Evolutionary conservation across 2,888 invertebrate species (phyloP), one percentile per base, ranked within the genome.

Genomic region (Lingula anatina): DNA sequence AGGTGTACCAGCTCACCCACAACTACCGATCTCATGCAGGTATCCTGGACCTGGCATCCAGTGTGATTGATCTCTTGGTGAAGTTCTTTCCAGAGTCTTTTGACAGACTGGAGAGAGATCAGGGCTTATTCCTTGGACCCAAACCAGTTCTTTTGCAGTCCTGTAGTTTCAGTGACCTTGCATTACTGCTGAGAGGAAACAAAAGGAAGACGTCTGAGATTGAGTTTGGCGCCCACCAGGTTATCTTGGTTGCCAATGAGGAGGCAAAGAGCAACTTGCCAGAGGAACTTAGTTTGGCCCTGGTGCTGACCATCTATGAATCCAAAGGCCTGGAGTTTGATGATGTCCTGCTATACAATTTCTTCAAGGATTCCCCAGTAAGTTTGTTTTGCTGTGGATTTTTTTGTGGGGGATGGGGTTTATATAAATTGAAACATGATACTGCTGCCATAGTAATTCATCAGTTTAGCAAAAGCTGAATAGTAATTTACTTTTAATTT

Each of bases 171-270:
- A 50, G 54, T 9, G 60, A 60, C 41, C 53, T 60, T 15, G 58
- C 57, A 35, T 25, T 60, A 21, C 49, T 60, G 20, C 47, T 60
- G 24, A 18, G 23, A n/a, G 21, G 44, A 18, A 25, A 23, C 58
- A 61, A 57, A 39, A 58, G 68, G 4, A 63, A 65, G 50, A 65
- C 65, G 1, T 66, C 70, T 4, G 64, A 66, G 47, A 71, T 71
- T 44, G 71, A 71, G 51, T 71, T 70, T 60, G 71, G 71, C 1
- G 70, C 71, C 15, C 70, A 71, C 49, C 71, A 71, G 49, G 70
- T 66, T 24, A 68, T 70, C 28, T 55, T 70, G 18, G n/a, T 71
- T 21, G 66, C 61, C 18, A 66, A 60, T 55, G 67, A 70, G 24
- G 60, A 59, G 37, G 66, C 68, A 1, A 52, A 67, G 35, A 60